These are phyloP conservation scores for Ceratitis capitata DNA, from an alignment of 1,140 invertebrate genomes.

Conservation along the genomic window DNA sequence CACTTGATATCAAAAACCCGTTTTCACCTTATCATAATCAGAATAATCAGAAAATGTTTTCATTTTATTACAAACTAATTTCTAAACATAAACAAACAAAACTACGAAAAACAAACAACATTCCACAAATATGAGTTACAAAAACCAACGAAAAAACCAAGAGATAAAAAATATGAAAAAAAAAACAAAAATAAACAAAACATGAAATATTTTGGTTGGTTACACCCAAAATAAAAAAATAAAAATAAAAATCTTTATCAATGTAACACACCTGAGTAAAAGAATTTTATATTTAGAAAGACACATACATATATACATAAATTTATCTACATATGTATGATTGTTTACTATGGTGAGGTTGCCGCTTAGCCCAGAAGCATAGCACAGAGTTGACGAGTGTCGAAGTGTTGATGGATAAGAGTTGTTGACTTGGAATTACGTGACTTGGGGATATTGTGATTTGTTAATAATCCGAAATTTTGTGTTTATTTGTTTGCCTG, in stretches of 20 bases:
- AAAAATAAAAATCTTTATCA: background rate
- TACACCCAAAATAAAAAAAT: background rate
- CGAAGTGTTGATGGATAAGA: background rate
- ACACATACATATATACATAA: too few relatives aligned
- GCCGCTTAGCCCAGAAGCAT: background rate
- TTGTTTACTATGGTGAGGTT: too few relatives aligned
- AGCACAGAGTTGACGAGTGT: too few relatives aligned
- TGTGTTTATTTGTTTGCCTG: too few relatives aligned
- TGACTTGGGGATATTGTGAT: background rate
- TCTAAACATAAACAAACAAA: background rate
- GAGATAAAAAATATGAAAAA: too few relatives aligned
- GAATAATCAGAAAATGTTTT: too few relatives aligned
- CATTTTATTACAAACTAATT: background rate
- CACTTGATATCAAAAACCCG: background rate
- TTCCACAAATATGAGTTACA: background rate
- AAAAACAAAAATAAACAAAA: background rate
- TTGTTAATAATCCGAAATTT: too few relatives aligned
- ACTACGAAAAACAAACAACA: background rate
- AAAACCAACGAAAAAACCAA: background rate
- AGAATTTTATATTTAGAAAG: too few relatives aligned
- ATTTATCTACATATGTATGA: too few relatives aligned
- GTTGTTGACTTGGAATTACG: slow-evolving; percentile 8
- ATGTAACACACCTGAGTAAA: background rate
- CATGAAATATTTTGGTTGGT: background rate
- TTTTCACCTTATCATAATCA: background rate